Evolutionary conservation across 2,113 vertebrate genomes (phyloP).

Genomic region (Papio anubis): DNA sequence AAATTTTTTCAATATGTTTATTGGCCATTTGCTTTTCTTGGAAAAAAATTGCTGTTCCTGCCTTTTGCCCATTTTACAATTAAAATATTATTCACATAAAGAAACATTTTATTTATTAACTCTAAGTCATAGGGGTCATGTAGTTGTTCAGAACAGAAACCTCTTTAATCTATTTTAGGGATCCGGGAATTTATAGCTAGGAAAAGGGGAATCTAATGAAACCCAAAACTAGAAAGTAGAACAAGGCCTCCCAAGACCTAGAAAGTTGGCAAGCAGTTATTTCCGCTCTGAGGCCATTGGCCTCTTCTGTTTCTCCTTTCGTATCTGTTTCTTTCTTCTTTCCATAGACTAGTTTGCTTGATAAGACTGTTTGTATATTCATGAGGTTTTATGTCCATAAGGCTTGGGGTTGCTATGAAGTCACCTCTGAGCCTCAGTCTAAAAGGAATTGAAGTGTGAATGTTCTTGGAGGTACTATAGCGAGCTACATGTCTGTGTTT

Average conservation of each 20-base stretch:
- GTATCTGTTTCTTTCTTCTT: background rate
- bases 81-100: background rate
- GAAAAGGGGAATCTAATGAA: background rate
- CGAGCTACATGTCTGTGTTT: background rate
- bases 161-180: background rate
- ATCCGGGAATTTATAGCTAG: background rate
- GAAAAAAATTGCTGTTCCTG: background rate
- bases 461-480: background rate
- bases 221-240: background rate
- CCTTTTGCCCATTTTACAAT: background rate
- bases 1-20: background rate
- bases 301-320: background rate
- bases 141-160: background rate
- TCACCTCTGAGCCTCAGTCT: background rate
- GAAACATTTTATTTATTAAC: background rate
- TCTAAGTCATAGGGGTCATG: background rate
- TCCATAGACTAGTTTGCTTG: background rate
- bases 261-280: background rate
- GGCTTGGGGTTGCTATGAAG: background rate
- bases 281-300: background rate
- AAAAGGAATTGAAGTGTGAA: background rate
- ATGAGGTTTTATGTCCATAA: background rate
- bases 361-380: background rate
- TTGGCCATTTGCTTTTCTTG: background rate
- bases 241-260: background rate